Evolutionary conservation across 2,797 vertebrate species (phyloP).

Genomic region (Sebastes iracundus): DNA sequence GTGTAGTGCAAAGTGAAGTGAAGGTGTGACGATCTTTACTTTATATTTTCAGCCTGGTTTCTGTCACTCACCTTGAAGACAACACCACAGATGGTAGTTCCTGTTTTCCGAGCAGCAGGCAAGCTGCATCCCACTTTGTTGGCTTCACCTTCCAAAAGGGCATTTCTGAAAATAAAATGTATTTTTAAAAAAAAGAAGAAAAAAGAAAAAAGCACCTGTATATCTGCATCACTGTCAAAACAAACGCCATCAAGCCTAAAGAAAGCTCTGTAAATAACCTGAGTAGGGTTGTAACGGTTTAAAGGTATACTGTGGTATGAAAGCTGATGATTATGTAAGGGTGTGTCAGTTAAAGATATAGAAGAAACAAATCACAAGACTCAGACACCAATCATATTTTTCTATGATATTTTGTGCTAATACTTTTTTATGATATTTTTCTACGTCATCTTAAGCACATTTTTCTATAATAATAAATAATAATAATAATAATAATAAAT

Average conservation of each 20-base stretch:
- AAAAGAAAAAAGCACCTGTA: background rate
- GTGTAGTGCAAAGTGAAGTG: background rate
- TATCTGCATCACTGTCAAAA: background rate
- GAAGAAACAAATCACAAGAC: no score
- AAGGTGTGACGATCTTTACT: background rate
- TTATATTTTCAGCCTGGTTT: background rate
- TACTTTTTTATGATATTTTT: no score
- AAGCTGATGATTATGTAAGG: no score
- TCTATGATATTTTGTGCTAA: no score
- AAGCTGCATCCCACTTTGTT: slow-evolving; percentile 82
- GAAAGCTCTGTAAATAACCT: background rate
- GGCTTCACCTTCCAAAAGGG: slow-evolving; percentile 84
- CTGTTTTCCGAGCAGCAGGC: slow-evolving; percentile 93
- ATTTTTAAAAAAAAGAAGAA: no score
- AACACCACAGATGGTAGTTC: slow-evolving; percentile 95
- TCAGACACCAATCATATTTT: no score
- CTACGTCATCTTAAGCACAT: rapidly evolving
- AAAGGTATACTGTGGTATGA: no score
- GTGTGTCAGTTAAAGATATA: no score
- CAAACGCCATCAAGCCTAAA: no score
- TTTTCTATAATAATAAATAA: no score
- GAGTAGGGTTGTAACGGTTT: background rate
- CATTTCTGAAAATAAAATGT: slow-evolving; percentile 83
- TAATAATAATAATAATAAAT: no score
- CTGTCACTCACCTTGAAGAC: slow-evolving; percentile 89